phyloP scores from a whole-genome alignment of 2,888 invertebrate genomes.

The Apotomis betuletana region DNA sequence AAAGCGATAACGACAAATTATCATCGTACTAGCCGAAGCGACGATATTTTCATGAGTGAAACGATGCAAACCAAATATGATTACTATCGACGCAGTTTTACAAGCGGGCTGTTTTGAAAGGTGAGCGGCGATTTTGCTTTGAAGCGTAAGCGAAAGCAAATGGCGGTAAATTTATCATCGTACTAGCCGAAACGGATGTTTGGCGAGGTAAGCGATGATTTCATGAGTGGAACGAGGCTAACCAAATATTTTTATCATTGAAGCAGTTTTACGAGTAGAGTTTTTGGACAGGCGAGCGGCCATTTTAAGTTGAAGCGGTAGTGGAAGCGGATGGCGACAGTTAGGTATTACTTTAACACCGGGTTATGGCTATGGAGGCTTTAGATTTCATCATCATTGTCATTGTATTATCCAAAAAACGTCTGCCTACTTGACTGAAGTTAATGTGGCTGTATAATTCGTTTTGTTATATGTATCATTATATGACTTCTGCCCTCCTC shows the following conservation, averaged over 20 bases:
- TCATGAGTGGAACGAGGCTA: constrained; percentile 67
- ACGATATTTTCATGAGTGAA: constrained; percentile 52
- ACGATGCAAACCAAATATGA: constrained; percentile 81
- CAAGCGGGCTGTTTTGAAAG: constrained; percentile 66
- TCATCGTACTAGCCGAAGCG: too few relatives aligned
- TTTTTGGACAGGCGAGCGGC: constrained; percentile 59
- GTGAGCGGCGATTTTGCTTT: constrained; percentile 50
- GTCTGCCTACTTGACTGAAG: too few relatives aligned
- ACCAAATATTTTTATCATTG: constrained; percentile 84
- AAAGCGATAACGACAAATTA: constrained; percentile 17
- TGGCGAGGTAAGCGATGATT: constrained; percentile 58
- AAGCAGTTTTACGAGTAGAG: constrained; percentile 76
- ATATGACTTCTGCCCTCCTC: too few relatives aligned
- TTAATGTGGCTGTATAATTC: too few relatives aligned
- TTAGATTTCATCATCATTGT: too few relatives aligned
- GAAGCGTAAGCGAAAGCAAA: constrained; percentile 32
- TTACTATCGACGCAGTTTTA: constrained; percentile 82
- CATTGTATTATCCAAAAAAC: too few relatives aligned
- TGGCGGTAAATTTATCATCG: constrained; percentile 12
- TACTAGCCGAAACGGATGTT: constrained; percentile 37
- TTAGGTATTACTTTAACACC: too few relatives aligned
- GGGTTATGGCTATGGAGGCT: too few relatives aligned
- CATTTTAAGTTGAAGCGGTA: constrained; percentile 46
- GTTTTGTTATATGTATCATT: too few relatives aligned
- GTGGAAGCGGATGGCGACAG: constrained; percentile 11